These are phyloP conservation scores for Elmis aenea DNA, from an alignment of 2,888 invertebrate species.

Conservation along the genomic window DNA sequence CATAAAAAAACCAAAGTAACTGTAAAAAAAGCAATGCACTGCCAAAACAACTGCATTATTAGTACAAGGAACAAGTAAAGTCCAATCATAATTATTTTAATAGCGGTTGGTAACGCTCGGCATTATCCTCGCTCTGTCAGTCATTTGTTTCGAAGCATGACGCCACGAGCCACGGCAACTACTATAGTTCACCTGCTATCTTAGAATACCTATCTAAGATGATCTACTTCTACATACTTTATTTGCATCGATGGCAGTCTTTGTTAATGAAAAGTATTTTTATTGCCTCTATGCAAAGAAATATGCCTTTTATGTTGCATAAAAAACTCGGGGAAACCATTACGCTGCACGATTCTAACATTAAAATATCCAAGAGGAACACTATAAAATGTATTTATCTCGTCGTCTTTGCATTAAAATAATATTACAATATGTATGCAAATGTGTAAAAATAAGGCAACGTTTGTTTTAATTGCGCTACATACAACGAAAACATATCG, in stretches of 20 bases:
- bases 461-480: too few species aligned
- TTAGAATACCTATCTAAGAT: slow-evolving; percentile 36
- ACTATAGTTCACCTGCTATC: slow-evolving; percentile 45
- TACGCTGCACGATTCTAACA: too few species aligned
- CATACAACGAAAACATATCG: too few species aligned
- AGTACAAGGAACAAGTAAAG: slow-evolving; percentile 37
- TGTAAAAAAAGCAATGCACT: slow-evolving; percentile 34
- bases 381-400: too few species aligned
- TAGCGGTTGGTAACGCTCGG: slow-evolving; percentile 46
- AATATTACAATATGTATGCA: too few species aligned
- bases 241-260: slow-evolving; percentile 18
- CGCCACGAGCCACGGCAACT: slow-evolving; percentile 48
- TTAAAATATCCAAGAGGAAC: too few species aligned
- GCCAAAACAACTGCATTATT: slow-evolving; percentile 41
- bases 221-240: slow-evolving; percentile 38
- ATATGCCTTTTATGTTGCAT: too few species aligned
- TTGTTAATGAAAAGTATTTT: slow-evolving; percentile 20
- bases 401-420: too few species aligned
- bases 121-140: slow-evolving; percentile 51
- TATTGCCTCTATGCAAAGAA: too few species aligned
- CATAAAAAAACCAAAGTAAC: slow-evolving; percentile 27
- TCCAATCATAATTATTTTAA: slow-evolving; percentile 49
- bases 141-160: slow-evolving; percentile 51
- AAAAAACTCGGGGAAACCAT: too few species aligned
- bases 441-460: too few species aligned